Base-by-base conservation (phyloP, 2,797 vertebrate species). In the Squalus acanthias region DNA sequence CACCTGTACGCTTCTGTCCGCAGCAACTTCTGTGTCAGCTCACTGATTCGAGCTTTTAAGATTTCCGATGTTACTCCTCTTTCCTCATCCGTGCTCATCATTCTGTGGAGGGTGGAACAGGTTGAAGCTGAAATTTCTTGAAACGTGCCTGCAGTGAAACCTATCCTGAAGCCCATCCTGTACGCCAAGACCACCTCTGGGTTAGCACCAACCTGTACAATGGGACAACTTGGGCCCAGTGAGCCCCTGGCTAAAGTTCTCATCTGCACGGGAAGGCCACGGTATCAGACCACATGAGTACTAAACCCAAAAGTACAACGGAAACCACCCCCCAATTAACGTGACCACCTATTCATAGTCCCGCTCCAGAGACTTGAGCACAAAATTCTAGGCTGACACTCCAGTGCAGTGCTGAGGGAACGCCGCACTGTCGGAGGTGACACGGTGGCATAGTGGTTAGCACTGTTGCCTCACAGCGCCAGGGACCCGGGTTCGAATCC, bases 1-100 rank as follows among this genome's bases (percentile, higher is more conserved):
- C 97, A 97, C 0, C 96, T 96, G 89, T 97, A 96, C 5, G 96
- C 82, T 26, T 96, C 96, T 53, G 53, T 96, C 29, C 33, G 93
- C 46, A 79, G 74, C 33, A 97, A 74, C n/a, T 96, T 96, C 1
- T 96, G 96, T 5, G 96, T 96, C 46, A 97, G 89, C 60, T 96
- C 96, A 24, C 96, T 96, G 89, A 97, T 96, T n/a, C 96, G 96
- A 5, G 96, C 96, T 69, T 96, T 96, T n/a, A 97, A 60, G 67
- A 85, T 95, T 13, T 96, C 96, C 6, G 79, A 82, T 0, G 72
- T 96, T 2, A 65, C n/a, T 0, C 33, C 60, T 79, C 15, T 17
- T 1, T 87, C 85, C 9, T 69, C 95, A 3, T 57, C 76, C 4
- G 53, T n/a, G 70, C n/a, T 82, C 20, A 33, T 29, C 46, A 57